Percentiles rank a stretch among this genome's conserved stretches.
phyloP scores from a whole-genome alignment of 2,113 vertebrate species.

The Aspidoscelis tigris region DNA sequence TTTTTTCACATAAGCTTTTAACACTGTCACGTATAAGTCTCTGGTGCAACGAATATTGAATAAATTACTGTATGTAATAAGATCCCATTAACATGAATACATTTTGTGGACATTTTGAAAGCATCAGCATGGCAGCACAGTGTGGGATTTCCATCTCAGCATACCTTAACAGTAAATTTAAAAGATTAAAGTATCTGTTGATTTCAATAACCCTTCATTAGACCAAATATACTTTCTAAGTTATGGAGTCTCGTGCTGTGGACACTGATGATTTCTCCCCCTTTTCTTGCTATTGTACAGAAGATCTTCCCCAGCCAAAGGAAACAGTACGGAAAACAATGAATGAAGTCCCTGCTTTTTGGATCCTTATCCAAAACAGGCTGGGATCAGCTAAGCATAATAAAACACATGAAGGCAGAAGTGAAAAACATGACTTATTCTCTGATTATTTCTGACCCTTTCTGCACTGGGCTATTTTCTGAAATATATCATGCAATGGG shows the following conservation, averaged over 20 bases:
- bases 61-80: constrained; percentile 47
- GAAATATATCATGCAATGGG: no score
- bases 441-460: no score
- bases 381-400: no score
- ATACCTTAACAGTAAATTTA: neutral
- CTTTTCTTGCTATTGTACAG: no score
- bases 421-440: no score
- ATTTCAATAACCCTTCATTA: neutral
- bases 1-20: constrained; percentile 36
- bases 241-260: neutral
- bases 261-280: neutral
- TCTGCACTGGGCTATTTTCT: no score
- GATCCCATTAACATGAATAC: constrained; percentile 51
- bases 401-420: no score
- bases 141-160: neutral
- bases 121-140: constrained; percentile 15
- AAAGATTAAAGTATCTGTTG: constrained; percentile 4
- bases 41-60: constrained; percentile 53
- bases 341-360: no score
- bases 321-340: no score
- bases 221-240: neutral
- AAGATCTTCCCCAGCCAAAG: no score
- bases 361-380: no score
- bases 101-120: constrained; percentile 28
- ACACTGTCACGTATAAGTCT: constrained; percentile 11